Conservation (phyloP, 2,888 invertebrate species). For the Diarsia dahlii region DNA sequence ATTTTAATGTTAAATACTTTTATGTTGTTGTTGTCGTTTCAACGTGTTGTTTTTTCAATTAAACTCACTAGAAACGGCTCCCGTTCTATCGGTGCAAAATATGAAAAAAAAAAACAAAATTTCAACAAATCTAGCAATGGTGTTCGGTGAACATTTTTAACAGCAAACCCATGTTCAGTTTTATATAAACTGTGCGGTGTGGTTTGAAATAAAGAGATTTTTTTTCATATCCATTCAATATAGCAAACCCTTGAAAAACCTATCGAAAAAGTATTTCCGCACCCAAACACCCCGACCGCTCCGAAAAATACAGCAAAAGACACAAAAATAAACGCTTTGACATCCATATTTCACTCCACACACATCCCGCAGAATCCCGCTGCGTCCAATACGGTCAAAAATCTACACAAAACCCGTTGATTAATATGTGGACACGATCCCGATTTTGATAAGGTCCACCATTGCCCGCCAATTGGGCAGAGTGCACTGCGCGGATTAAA, state of each 20-base stretch:
- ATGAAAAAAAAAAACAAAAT: background rate
- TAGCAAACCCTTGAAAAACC: slow-evolving; percentile 14
- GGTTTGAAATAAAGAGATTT: background rate
- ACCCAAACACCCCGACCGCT: slow-evolving; percentile 16
- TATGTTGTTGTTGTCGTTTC: background rate
- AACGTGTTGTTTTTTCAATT: background rate
- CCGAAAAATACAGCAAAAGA: slow-evolving; percentile 28
- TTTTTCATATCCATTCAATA: slow-evolving; percentile 7
- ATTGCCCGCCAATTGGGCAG: slow-evolving; percentile 80
- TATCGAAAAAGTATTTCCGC: slow-evolving; percentile 21
- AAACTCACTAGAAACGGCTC: background rate
- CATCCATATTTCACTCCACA: slow-evolving; percentile 55
- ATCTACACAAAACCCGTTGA: slow-evolving; percentile 69
- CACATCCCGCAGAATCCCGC: slow-evolving; percentile 26
- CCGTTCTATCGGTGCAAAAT: background rate
- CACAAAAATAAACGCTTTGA: slow-evolving; percentile 45
- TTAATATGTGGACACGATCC: slow-evolving; percentile 79
- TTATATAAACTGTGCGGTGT: background rate
- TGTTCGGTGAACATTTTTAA: background rate
- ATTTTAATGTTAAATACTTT: background rate
- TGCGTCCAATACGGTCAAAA: slow-evolving; percentile 54
- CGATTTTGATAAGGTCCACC: slow-evolving; percentile 78
- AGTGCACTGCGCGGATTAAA: slow-evolving; percentile 82
- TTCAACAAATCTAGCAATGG: background rate
- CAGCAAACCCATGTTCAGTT: background rate